Evolutionary conservation across 2,113 vertebrate genomes (phyloP).

Genomic region (Xiphophorus maculatus): DNA sequence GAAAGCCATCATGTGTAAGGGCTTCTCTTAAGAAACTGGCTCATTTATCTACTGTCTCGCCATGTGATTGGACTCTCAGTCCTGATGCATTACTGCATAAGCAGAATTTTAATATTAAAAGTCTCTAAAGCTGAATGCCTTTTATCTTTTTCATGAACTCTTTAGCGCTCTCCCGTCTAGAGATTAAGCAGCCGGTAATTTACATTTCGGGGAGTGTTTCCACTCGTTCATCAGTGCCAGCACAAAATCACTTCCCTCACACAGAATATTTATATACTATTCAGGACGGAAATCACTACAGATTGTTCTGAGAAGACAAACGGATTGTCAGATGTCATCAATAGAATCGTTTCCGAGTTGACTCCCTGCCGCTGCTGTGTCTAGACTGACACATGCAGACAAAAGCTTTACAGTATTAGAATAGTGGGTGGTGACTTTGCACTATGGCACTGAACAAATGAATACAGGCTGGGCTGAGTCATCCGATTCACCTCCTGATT

Average conservation of each 20-base stretch:
- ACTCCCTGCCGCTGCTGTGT: slow-evolving; percentile 59
- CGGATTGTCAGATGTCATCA: slow-evolving; percentile 49
- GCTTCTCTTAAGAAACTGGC: neutral
- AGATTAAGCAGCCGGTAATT: neutral
- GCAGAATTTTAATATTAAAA: slow-evolving; percentile 7
- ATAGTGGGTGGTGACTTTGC: slow-evolving; percentile 60
- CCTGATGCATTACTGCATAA: neutral
- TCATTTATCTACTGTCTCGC: neutral
- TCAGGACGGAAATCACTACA: slow-evolving; percentile 36
- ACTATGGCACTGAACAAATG: slow-evolving; percentile 58
- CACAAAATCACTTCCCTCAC: slow-evolving; percentile 6
- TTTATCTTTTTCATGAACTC: neutral
- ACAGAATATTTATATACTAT: slow-evolving; percentile 34
- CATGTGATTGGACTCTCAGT: slow-evolving; percentile 6
- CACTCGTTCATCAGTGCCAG: slow-evolving; percentile 20
- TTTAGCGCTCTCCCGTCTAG: neutral
- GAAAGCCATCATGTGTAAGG: neutral
- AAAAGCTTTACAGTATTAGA: slow-evolving; percentile 62
- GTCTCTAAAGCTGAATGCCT: neutral
- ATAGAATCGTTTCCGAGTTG: slow-evolving; percentile 43
- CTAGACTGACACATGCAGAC: slow-evolving; percentile 57
- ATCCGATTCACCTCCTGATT: slow-evolving; percentile 73
- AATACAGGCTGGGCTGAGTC: slow-evolving; percentile 59
- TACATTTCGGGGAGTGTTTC: slow-evolving; percentile 1
- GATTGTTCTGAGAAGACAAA: slow-evolving; percentile 43